Percentiles rank a stretch among this genome's conserved stretches.
Evolutionary conservation across 2,113 vertebrate species (phyloP).

Genomic region (Phyllostomus discolor): DNA sequence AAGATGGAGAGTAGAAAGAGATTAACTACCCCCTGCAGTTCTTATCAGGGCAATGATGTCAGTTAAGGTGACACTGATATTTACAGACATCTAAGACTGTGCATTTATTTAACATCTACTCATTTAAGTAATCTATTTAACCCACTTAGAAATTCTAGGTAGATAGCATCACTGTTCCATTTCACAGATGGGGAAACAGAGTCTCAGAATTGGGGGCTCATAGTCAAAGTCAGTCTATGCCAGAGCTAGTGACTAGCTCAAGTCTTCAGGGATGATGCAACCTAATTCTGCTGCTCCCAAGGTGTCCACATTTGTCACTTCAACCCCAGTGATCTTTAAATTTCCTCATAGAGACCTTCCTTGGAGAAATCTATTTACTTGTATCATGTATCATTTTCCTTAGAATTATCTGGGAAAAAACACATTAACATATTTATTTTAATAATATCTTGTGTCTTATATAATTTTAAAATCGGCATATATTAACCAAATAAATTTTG

Average conservation of each 20-base stretch:
- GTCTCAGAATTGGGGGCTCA: neutral
- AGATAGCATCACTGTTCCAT: neutral
- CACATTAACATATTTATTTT: neutral
- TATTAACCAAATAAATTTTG: neutral
- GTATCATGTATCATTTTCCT: neutral
- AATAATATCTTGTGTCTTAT: neutral
- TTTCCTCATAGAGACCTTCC: neutral
- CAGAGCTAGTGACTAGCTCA: neutral
- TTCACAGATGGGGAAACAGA: neutral
- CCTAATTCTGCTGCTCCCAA: neutral
- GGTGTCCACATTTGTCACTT: neutral
- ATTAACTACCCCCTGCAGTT: neutral
- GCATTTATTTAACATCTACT: neutral
- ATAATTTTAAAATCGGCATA: constrained; percentile 1
- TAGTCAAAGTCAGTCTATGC: rapidly evolving
- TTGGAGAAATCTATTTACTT: neutral
- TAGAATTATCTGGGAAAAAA: neutral
- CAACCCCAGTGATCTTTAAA: neutral
- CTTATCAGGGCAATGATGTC: neutral
- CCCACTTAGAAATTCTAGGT: neutral
- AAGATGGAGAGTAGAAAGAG: neutral
- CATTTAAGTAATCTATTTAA: neutral
- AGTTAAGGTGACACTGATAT: neutral
- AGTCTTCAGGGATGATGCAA: neutral
- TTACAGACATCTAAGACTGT: neutral